phyloP scores from a whole-genome alignment of 2,888 invertebrate genomes.

The Meghimatium bilineatum region DNA sequence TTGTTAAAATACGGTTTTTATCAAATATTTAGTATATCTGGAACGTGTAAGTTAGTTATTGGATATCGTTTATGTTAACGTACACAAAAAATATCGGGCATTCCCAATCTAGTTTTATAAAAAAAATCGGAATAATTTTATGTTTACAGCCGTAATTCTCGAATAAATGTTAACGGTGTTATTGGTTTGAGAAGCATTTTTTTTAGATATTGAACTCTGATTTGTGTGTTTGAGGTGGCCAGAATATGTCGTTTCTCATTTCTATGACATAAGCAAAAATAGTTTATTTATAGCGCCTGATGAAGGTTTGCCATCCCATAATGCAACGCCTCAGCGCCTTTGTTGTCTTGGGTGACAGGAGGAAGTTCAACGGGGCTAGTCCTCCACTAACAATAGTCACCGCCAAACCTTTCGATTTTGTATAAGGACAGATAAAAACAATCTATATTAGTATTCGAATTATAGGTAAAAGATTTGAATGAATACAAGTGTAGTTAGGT shows the following conservation, averaged over 20 bases:
- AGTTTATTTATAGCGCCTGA: constrained; percentile 35
- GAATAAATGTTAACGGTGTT: background rate
- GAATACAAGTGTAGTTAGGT: background rate
- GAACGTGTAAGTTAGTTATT: background rate
- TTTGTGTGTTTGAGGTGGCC: background rate
- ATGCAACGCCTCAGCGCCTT: constrained; percentile 35
- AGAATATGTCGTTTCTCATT: background rate
- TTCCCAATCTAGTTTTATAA: background rate
- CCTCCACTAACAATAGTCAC: background rate
- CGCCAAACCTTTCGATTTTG: background rate
- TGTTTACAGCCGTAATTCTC: background rate
- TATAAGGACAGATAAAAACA: background rate
- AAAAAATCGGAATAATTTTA: background rate
- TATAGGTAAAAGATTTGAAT: background rate
- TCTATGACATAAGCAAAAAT: constrained; percentile 36
- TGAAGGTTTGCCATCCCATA: constrained; percentile 37
- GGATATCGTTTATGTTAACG: too few relatives aligned
- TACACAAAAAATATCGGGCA: background rate
- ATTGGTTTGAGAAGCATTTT: background rate
- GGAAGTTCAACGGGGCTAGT: constrained; percentile 35
- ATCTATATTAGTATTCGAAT: background rate
- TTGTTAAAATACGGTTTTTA: background rate
- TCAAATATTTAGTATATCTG: background rate
- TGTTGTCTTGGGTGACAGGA: constrained; percentile 50
- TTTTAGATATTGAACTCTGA: background rate